phyloP scores from a whole-genome alignment of 2,113 vertebrate genomes.

The Nycticorax nycticorax region DNA sequence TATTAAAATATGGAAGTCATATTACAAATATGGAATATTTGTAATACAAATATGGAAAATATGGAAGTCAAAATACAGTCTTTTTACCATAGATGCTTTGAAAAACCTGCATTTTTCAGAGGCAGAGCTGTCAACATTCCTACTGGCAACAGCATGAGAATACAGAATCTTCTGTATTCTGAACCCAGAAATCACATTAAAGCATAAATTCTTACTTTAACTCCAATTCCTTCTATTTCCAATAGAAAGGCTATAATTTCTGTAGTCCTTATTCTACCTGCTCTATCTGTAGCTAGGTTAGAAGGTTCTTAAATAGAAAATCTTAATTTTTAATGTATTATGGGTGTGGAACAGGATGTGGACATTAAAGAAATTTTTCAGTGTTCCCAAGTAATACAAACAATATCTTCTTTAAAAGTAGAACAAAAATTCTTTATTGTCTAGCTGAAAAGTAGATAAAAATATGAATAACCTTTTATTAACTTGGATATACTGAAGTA shows the following conservation, averaged over 20 bases:
- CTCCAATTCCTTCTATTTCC: background rate
- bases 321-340: background rate
- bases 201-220: background rate
- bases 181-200: background rate
- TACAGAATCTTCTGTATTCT: background rate
- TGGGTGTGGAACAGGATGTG: background rate
- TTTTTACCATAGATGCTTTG: background rate
- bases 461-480: background rate
- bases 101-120: background rate
- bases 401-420: background rate
- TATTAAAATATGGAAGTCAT: background rate
- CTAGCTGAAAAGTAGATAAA: background rate
- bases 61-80: background rate
- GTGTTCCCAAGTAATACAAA: background rate
- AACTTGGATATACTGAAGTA: background rate
- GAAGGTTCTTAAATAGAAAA: background rate
- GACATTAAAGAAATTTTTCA: background rate
- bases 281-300: background rate
- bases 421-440: background rate
- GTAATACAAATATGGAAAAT: background rate
- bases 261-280: background rate
- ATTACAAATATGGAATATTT: too few species aligned
- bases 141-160: background rate
- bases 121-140: background rate
- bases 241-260: background rate